phyloP scores from a whole-genome alignment of 1,140 invertebrate genomes.

The Leucophenga varia region DNA sequence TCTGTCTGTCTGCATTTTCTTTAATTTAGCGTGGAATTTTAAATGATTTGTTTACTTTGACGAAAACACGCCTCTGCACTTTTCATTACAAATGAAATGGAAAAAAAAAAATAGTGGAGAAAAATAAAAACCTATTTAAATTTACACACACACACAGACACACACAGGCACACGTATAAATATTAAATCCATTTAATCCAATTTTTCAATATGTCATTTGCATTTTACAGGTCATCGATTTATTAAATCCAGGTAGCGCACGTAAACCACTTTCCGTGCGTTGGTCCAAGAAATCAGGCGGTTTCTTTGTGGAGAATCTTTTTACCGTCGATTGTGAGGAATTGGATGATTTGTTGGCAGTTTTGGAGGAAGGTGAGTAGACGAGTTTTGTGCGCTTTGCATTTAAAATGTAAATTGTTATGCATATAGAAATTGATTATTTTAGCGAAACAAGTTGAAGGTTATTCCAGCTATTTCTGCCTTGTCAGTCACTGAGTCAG shows the following conservation, averaged over 20 bases:
- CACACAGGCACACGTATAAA: no score
- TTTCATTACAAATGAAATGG: no score
- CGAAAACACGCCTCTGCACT: no score
- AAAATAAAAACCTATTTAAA: no score
- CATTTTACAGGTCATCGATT: conserved; percentile 80
- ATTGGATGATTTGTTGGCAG: conserved; percentile 89
- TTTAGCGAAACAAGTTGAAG: no score
- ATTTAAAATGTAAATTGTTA: neutral
- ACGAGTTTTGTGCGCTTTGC: conserved; percentile 3
- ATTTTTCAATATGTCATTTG: neutral
- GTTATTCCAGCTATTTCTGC: no score
- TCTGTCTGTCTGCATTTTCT: conserved; percentile 23
- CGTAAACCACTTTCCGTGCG: conserved; percentile 82
- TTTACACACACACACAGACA: no score
- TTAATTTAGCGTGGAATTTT: conserved; percentile 36
- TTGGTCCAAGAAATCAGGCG: conserved; percentile 88
- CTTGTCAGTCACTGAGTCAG: no score
- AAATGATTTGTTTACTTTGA: conserved; percentile 45
- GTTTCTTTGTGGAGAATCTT: conserved; percentile 94
- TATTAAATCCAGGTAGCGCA: conserved; percentile 83
- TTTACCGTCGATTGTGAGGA: conserved; percentile 93
- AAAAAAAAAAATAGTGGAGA: no score
- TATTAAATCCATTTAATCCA: no score
- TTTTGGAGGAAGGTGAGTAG: conserved; percentile 85
- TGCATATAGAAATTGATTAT: no score